These are phyloP conservation scores for Hystrix cristata DNA, from an alignment of 2,113 vertebrate genomes.

Conservation along the genomic window DNA sequence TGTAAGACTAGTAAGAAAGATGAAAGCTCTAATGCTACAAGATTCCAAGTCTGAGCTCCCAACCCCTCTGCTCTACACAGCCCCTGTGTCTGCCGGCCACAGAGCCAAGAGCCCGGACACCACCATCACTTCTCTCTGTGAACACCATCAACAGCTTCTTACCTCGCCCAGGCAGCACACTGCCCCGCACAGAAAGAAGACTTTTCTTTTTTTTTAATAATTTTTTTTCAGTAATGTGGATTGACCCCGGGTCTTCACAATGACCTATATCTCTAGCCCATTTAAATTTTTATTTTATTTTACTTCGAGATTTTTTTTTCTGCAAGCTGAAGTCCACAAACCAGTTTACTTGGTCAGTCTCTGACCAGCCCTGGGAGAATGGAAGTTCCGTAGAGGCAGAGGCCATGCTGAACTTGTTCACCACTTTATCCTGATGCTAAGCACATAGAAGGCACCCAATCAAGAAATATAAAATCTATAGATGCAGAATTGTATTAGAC, in stretches of 20 bases:
- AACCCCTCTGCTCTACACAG: background rate
- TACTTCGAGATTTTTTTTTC: background rate
- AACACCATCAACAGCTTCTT: background rate
- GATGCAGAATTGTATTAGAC: background rate
- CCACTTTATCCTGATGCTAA: rapidly evolving
- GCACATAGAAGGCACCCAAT: background rate
- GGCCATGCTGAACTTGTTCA: background rate
- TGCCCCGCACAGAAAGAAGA: background rate
- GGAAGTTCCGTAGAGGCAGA: background rate
- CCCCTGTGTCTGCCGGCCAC: rapidly evolving
- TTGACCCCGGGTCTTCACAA: background rate
- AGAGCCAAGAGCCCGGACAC: background rate
- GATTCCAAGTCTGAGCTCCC: background rate
- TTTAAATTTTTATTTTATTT: background rate
- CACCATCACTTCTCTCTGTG: background rate
- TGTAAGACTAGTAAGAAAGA: background rate
- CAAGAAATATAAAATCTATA: background rate
- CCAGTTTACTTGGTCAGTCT: background rate
- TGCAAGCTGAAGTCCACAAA: background rate
- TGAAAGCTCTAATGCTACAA: background rate
- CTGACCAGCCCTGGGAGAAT: background rate
- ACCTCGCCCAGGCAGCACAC: background rate
- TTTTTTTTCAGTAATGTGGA: background rate
- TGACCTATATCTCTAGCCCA: background rate
- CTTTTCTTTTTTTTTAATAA: background rate